Conservation (phyloP, 2,888 invertebrate genomes). For the Amiota minor region DNA sequence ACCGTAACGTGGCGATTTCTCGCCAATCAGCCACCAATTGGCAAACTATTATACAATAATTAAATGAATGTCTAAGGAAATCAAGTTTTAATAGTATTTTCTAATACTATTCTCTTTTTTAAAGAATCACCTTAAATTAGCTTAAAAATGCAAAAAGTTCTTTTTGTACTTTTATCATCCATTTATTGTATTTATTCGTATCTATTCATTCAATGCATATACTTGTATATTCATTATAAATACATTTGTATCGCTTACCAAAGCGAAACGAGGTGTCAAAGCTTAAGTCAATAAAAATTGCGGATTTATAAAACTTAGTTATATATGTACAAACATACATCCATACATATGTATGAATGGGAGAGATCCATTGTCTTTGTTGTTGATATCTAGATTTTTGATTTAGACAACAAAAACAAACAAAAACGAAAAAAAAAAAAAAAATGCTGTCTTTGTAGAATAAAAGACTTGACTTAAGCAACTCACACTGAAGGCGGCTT, state of each 20-base stretch:
- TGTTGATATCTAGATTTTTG: conserved; percentile 27
- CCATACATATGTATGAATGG: too few species aligned
- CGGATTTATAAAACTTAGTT: conserved; percentile 35
- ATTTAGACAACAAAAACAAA: neutral
- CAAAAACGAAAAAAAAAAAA: neutral
- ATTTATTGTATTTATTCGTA: too few species aligned
- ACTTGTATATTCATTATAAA: too few species aligned
- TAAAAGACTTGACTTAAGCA: neutral
- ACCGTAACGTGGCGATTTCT: conserved; percentile 54
- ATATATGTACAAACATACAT: conserved; percentile 38
- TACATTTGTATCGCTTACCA: too few species aligned
- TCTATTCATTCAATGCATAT: too few species aligned
- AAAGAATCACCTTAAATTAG: too few species aligned
- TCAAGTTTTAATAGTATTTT: too few species aligned
- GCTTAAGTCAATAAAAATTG: conserved; percentile 64
- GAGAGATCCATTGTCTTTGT: conserved; percentile 30
- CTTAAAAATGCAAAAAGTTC: too few species aligned
- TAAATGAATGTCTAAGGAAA: too few species aligned
- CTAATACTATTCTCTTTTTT: too few species aligned
- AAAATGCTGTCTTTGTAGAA: neutral
- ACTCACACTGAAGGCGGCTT: neutral
- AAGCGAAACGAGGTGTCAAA: conserved; percentile 53
- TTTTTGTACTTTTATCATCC: too few species aligned
- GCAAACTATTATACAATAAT: neutral
- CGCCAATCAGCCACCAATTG: conserved; percentile 50